These are phyloP conservation scores for Setophaga petechia DNA, from an alignment of 2,113 vertebrate species.

Conservation along the genomic window DNA sequence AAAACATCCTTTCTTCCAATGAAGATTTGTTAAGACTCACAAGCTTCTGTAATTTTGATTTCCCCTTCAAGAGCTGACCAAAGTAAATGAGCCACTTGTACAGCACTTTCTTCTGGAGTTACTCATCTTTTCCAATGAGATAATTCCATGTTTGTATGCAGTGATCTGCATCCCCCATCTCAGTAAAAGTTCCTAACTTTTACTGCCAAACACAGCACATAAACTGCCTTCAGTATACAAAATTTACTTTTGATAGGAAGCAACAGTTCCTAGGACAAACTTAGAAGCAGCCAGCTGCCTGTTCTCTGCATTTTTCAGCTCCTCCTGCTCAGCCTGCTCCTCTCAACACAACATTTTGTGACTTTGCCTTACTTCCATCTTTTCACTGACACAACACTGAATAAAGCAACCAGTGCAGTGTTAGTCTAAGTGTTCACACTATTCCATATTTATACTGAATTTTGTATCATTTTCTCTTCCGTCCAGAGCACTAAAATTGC, in stretches of 20 bases:
- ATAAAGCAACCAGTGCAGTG: neutral
- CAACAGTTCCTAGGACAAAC: slow-evolving; percentile 16
- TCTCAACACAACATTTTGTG: neutral
- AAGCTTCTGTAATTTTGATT: neutral
- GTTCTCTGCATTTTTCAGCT: neutral
- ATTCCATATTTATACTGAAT: neutral
- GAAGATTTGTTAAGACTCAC: neutral
- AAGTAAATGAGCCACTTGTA: neutral
- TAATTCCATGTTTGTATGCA: neutral
- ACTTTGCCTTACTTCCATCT: neutral
- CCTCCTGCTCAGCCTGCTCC: neutral
- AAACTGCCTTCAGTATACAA: neutral
- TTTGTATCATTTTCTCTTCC: neutral
- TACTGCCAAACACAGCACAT: neutral
- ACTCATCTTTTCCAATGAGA: slow-evolving; percentile 17
- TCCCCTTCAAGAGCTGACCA: neutral
- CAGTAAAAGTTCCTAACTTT: slow-evolving; percentile 8
- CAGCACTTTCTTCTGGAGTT: neutral
- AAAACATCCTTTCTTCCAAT: neutral
- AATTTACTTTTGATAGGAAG: neutral
- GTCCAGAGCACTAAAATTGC: neutral
- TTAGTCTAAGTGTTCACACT: neutral
- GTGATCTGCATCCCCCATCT: neutral
- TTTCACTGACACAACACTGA: neutral
- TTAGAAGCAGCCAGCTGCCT: neutral